Evolutionary conservation across 2,797 vertebrate genomes (phyloP).

Genomic region (Oreochromis mossambicus): DNA sequence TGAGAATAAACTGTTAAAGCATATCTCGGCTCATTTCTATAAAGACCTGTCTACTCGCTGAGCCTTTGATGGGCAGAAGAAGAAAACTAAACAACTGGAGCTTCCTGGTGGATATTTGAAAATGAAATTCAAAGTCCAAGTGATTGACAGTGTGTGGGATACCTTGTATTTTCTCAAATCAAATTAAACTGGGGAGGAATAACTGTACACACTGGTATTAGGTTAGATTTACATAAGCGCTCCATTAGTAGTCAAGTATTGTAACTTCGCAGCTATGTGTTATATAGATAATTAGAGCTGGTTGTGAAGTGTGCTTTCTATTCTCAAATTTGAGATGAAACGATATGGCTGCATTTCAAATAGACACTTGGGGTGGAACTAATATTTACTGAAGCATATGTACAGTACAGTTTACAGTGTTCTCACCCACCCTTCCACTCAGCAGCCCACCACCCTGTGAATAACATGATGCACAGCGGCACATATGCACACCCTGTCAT

Average conservation of each 20-base stretch:
- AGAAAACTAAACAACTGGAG: not conserved
- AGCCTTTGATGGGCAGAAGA: conserved; percentile 1
- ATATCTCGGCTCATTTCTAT: not conserved
- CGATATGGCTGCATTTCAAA: conserved; percentile 30
- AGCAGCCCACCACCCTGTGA: not conserved
- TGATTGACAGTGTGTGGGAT: conserved; percentile 27
- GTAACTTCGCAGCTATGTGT: conserved; percentile 21
- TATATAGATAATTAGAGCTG: conserved; percentile 47
- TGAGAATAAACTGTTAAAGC: conserved; percentile 3
- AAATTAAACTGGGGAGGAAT: not conserved
- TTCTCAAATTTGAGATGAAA: conserved; percentile 30
- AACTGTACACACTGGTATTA: conserved; percentile 1
- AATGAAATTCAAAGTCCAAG: not conserved
- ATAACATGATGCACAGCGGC: not conserved
- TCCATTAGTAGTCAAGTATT: conserved; percentile 54
- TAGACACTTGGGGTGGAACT: conserved; percentile 37
- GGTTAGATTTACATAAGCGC: conserved; percentile 43
- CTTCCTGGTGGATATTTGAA: not conserved
- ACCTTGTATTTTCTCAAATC: not conserved
- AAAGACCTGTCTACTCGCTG: not conserved
- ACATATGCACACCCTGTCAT: not conserved
- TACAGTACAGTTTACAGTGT: not conserved
- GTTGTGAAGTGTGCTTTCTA: conserved; percentile 18
- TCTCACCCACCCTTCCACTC: conserved; percentile 19
- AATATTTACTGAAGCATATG: conserved; percentile 25